phyloP scores from a whole-genome alignment of 1,140 invertebrate species.

The Gryllus bimaculatus region DNA sequence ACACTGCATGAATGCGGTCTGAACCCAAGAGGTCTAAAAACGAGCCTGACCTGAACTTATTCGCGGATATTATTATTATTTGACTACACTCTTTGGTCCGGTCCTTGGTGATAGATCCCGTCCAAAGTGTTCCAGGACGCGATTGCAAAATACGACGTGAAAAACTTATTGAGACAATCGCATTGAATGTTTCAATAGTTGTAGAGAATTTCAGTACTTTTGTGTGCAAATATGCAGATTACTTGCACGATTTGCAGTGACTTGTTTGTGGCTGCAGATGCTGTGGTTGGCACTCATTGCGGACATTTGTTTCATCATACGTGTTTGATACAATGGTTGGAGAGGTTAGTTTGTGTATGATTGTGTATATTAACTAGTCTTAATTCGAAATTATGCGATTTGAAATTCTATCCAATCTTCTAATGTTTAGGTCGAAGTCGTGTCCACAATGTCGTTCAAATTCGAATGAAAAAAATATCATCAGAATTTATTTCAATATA shows the following conservation, averaged over 20 bases:
- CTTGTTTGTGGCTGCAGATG: neutral
- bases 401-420: neutral
- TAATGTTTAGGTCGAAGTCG: neutral
- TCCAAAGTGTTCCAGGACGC: too few species aligned
- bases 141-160: too few species aligned
- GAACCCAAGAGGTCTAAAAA: too few species aligned
- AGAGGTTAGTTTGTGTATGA: neutral
- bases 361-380: neutral
- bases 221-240: neutral
- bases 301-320: neutral
- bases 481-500: neutral
- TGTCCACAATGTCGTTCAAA: neutral
- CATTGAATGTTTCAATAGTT: too few species aligned
- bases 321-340: neutral
- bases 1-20: too few species aligned
- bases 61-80: too few species aligned
- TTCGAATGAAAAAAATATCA: neutral
- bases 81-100: too few species aligned
- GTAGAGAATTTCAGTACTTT: too few species aligned
- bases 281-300: neutral
- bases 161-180: too few species aligned
- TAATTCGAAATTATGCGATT: neutral
- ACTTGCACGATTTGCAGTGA: neutral
- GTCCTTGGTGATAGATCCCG: too few species aligned
- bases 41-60: too few species aligned